Conservation (phyloP, 2,888 invertebrate species). For the Drosophila paranaensis region DNA sequence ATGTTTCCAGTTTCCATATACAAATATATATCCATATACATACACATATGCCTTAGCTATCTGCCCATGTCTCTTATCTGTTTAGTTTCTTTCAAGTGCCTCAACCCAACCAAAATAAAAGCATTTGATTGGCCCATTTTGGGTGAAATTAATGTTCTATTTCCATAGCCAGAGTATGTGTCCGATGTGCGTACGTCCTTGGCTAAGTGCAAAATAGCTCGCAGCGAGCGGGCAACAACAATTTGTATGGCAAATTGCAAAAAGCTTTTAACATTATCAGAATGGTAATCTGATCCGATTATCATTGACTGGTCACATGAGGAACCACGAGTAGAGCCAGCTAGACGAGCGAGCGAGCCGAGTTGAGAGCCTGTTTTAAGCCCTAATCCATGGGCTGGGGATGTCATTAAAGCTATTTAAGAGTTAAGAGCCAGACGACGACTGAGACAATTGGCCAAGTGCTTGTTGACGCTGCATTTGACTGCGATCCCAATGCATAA, state of each 20-base stretch:
- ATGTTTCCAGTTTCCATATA: slow-evolving; percentile 8
- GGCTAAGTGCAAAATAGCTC: slow-evolving; percentile 62
- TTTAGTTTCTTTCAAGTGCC: neutral
- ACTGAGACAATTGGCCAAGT: slow-evolving; percentile 51
- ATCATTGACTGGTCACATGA: slow-evolving; percentile 74
- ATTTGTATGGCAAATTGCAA: slow-evolving; percentile 78
- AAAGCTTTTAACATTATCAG: slow-evolving; percentile 78
- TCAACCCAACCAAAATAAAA: slow-evolving; percentile 28
- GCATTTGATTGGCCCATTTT: slow-evolving; percentile 36
- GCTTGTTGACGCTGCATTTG: slow-evolving; percentile 53
- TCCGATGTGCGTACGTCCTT: slow-evolving; percentile 33
- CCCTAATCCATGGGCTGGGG: slow-evolving; percentile 65
- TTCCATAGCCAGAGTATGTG: slow-evolving; percentile 17
- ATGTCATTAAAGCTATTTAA: slow-evolving; percentile 78
- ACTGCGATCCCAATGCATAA: slow-evolving; percentile 64
- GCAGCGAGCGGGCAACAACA: slow-evolving; percentile 51
- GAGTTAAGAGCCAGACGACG: slow-evolving; percentile 61
- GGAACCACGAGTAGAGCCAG: slow-evolving; percentile 24
- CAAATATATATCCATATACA: too few relatives aligned
- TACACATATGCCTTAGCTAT: neutral
- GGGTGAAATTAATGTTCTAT: slow-evolving; percentile 40
- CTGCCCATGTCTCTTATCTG: slow-evolving; percentile 22
- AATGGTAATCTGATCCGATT: slow-evolving; percentile 77
- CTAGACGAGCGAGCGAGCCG: neutral
- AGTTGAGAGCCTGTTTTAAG: slow-evolving; percentile 41